Evolutionary conservation across 1,140 invertebrate species (phyloP), one percentile per base, ranked within the genome.

Genomic region (Drosophila busckii): DNA sequence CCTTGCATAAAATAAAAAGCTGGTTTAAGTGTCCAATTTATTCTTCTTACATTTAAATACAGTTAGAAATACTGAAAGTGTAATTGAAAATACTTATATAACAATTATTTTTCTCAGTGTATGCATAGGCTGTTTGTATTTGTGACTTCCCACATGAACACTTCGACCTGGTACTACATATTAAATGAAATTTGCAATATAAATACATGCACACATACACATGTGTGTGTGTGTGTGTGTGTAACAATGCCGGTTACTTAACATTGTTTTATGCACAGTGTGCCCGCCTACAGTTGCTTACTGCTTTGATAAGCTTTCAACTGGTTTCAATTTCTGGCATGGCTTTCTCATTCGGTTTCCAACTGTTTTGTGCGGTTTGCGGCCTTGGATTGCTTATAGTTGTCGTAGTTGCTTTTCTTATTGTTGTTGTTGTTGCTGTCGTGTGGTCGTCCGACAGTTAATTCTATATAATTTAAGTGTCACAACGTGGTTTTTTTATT

Each of bases 241-340:
- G 3, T 37, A 28, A 20, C 28, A 49, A 16, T 42, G 41, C 12
- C 38, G 42, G 29, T 41, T 49, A 50, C 35, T 23, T 50, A 48
- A 50, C 35, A 4, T 20, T 23, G 9, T 19, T 3, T 15, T 25
- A 22, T 17, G 8, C 22, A 38, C 5, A 13, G 17, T 23, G 20
- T 17, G 12, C 12, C 23, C 19, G 13, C 12, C 6, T 12, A 6
- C 4, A 20, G 17, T 12, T 16, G 25, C 19, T 22, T 48, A 56
- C 17, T 28, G n/a, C n/a, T 49, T 10, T 35, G 10, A 34, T 45
- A 53, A 29, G 37, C n/a, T 42, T 42, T 32, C 29, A 60, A 50
- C 52, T 59, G 53, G 44, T 59, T 59, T 63, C 31, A 48, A 48
- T 62, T 42, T 10, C 16, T 31, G 34, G n/a, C n/a, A n/a, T 17